These are phyloP conservation scores for Calephelis nemesis DNA, from an alignment of 1,140 invertebrate species.

Conservation along the genomic window DNA sequence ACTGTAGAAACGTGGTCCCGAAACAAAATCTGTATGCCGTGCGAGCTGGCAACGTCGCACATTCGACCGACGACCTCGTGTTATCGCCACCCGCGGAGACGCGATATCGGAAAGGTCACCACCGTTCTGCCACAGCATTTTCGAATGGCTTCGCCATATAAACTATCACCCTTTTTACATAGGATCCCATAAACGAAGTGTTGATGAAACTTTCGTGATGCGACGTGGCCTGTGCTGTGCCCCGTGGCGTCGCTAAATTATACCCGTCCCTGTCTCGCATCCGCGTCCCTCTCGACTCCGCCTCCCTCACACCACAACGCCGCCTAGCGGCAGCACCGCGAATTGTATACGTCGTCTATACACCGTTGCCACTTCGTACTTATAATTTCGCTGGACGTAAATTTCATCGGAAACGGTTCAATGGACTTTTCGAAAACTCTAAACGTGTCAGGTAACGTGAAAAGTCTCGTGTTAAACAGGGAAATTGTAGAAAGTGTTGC, in stretches of 20 bases:
- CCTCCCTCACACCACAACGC: constrained; percentile 57
- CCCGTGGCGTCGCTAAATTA: constrained; percentile 38
- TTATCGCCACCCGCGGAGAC: constrained; percentile 65
- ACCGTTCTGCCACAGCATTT: constrained; percentile 39
- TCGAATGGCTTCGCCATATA: constrained; percentile 54
- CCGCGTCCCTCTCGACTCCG: constrained; percentile 54
- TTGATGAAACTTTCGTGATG: constrained; percentile 58
- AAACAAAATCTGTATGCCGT: constrained; percentile 34
- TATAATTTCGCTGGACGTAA: constrained; percentile 79
- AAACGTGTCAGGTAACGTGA: constrained; percentile 64
- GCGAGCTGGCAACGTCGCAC: constrained; percentile 67
- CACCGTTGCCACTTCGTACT: constrained; percentile 78
- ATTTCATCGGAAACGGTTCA: constrained; percentile 79
- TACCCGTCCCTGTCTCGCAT: constrained; percentile 47
- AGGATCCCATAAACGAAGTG: constrained; percentile 59
- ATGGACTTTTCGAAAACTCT: constrained; percentile 77
- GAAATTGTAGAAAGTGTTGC: constrained; percentile 61
- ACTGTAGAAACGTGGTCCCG: constrained; percentile 53
- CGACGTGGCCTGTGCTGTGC: constrained; percentile 50
- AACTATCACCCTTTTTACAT: constrained; percentile 57
- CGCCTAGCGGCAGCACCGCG: constrained; percentile 63
- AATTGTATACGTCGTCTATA: constrained; percentile 67
- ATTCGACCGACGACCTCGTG: constrained; percentile 68
- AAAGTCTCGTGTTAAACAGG: constrained; percentile 57
- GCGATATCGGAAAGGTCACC: constrained; percentile 66